Evolutionary conservation across 2,797 vertebrate genomes (phyloP).

Genomic region (Bryconaethiops microstoma): DNA sequence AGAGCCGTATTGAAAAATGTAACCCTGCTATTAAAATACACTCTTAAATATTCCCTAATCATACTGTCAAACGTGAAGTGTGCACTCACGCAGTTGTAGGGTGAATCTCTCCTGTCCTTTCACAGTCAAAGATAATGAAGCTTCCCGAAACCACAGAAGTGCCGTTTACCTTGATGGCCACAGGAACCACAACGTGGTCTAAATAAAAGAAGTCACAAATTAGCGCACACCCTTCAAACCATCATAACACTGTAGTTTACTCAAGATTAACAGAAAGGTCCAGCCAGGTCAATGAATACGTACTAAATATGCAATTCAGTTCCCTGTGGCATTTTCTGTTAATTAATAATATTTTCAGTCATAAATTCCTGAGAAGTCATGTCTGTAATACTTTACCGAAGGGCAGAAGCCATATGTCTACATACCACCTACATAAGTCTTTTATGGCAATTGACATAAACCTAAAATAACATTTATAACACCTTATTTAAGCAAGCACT

Average conservation of each 20-base stretch:
- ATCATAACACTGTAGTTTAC: background rate
- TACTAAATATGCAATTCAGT: background rate
- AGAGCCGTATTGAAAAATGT: background rate
- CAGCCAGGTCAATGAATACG: too few relatives aligned
- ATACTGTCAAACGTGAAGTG: background rate
- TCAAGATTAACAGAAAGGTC: too few relatives aligned
- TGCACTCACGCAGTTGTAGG: conserved; percentile 86
- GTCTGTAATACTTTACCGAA: too few relatives aligned
- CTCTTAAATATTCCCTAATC: background rate
- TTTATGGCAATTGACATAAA: too few relatives aligned
- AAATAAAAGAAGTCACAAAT: conserved; percentile 49
- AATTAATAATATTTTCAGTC: background rate
- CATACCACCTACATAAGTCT: too few relatives aligned
- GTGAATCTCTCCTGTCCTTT: conserved; percentile 84
- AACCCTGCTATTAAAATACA: background rate
- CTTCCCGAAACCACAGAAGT: conserved; percentile 86
- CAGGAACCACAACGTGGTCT: conserved; percentile 89
- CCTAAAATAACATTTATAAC: too few relatives aligned
- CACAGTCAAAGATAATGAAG: conserved; percentile 93
- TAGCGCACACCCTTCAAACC: background rate
- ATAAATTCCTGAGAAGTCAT: background rate
- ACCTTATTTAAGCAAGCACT: too few relatives aligned
- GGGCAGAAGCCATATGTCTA: too few relatives aligned
- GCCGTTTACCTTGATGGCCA: conserved; percentile 87
- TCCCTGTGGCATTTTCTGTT: background rate